phyloP scores from a whole-genome alignment of 1,140 invertebrate genomes.

The Neotoxoptera formosana region DNA sequence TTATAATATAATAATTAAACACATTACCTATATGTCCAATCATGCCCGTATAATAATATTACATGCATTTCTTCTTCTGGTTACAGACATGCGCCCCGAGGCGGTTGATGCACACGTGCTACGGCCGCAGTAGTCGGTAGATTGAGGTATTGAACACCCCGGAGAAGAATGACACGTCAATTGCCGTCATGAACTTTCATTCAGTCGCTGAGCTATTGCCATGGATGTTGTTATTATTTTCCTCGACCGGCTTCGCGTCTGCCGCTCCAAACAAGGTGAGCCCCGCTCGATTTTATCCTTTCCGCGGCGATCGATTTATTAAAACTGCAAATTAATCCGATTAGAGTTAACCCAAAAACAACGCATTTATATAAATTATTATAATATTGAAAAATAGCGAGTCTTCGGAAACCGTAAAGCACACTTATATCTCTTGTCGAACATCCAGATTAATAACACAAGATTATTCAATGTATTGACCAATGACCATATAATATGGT shows the following conservation, averaged over 20 bases:
- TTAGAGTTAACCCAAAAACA: neutral
- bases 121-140: neutral
- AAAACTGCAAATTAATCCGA: neutral
- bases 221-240: conserved; percentile 36
- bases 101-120: neutral
- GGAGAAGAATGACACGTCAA: conserved; percentile 31
- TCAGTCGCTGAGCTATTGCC: conserved; percentile 27
- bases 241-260: conserved; percentile 5
- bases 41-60: neutral
- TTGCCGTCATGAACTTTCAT: conserved; percentile 53
- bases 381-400: neutral
- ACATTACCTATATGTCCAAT: neutral
- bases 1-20: neutral
- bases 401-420: neutral
- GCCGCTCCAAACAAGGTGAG: conserved; percentile 29
- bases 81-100: neutral
- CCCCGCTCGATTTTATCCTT: neutral
- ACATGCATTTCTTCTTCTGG: neutral
- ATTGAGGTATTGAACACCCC: neutral
- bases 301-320: neutral
- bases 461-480: too few species aligned
- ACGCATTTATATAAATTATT: neutral
- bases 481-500: too few species aligned
- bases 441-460: neutral
- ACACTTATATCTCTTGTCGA: neutral